These are phyloP conservation scores for Panulirus ornatus DNA, from an alignment of 1,140 invertebrate species.

Conservation along the genomic window DNA sequence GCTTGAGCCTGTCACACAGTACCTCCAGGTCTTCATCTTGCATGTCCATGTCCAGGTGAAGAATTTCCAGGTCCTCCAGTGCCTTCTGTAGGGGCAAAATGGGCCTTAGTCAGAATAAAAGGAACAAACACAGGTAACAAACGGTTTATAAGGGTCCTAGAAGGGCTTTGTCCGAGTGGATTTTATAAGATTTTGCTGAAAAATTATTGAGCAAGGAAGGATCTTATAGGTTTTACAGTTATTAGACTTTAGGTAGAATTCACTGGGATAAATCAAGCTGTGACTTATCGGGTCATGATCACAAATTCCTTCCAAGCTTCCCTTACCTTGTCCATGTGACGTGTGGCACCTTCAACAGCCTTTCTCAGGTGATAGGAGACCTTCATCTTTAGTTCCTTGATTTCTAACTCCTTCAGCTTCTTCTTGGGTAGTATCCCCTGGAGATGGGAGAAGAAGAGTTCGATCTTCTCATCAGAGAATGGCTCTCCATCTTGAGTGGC, in stretches of 20 bases:
- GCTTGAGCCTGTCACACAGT: constrained; percentile 55
- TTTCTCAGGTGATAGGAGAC: constrained; percentile 47
- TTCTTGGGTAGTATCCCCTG: constrained; percentile 59
- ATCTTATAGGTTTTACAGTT: too few species aligned
- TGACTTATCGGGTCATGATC: not conserved
- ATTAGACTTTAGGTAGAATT: too few species aligned
- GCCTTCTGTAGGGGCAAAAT: constrained; percentile 34
- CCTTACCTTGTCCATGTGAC: constrained; percentile 60
- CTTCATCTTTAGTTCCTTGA: constrained; percentile 73
- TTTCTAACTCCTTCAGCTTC: constrained; percentile 65
- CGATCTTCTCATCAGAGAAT: constrained; percentile 70
- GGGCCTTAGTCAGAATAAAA: too few species aligned
- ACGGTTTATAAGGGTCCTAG: too few species aligned
- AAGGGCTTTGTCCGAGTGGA: too few species aligned
- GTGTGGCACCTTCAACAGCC: constrained; percentile 52
- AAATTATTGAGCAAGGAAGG: too few species aligned
- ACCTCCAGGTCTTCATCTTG: constrained; percentile 53
- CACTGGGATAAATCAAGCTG: too few species aligned
- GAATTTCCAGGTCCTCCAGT: constrained; percentile 31
- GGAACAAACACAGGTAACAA: too few species aligned
- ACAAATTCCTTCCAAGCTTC: not conserved
- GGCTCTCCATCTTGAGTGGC: constrained; percentile 74
- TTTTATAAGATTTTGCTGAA: too few species aligned
- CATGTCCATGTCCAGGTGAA: constrained; percentile 67
- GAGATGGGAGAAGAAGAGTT: constrained; percentile 71